Conservation (phyloP, 2,888 invertebrate genomes). For the Synanthedon tipuliformis region DNA sequence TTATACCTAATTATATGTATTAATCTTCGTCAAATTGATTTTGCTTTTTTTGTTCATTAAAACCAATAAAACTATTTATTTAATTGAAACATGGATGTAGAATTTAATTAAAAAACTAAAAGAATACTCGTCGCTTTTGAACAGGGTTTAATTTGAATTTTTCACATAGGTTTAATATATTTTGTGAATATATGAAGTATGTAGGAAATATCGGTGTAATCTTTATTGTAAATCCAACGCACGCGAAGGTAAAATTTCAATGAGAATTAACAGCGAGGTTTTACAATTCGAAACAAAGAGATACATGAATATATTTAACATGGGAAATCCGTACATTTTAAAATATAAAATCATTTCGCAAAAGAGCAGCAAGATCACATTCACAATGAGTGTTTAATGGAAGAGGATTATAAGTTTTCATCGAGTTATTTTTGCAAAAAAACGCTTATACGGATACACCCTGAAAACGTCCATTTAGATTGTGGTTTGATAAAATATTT, state of each 20-base stretch:
- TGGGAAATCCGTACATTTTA: neutral
- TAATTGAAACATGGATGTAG: too few species aligned
- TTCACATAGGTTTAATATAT: too few species aligned
- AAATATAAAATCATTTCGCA: constrained; percentile 25
- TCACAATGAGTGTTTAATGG: constrained; percentile 28
- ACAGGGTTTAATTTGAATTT: too few species aligned
- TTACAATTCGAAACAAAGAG: constrained; percentile 3
- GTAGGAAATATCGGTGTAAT: constrained; percentile 6
- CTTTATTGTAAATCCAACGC: constrained; percentile 4
- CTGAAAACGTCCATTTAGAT: constrained; percentile 32
- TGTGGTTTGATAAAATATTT: constrained; percentile 18
- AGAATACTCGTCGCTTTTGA: too few species aligned
- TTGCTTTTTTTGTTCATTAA: too few species aligned
- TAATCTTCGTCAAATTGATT: too few species aligned
- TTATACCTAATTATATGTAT: too few species aligned
- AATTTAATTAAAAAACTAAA: too few species aligned
- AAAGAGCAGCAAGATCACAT: constrained; percentile 19
- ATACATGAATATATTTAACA: neutral
- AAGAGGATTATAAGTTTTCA: constrained; percentile 39
- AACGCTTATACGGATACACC: constrained; percentile 18
- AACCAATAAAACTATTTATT: too few species aligned
- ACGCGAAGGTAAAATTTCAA: constrained; percentile 1
- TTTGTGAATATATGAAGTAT: too few species aligned
- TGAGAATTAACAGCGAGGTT: constrained; percentile 1
- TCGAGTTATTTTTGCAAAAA: constrained; percentile 31